Conservation (phyloP, 2,888 invertebrate species). For the Leptothorax acervorum region DNA sequence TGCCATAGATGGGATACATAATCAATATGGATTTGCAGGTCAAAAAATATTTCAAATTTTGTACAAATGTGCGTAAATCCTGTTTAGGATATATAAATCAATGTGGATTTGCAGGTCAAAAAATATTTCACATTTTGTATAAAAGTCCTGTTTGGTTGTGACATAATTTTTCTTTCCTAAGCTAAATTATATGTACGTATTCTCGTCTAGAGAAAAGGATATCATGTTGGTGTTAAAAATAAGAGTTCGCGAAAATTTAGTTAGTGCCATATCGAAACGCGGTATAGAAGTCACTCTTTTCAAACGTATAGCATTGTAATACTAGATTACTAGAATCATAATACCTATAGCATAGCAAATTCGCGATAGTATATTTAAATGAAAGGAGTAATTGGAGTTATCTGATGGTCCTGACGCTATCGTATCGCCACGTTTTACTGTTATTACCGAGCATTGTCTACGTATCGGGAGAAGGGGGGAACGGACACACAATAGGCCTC, state of each 20-base stretch:
- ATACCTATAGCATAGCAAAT: neutral
- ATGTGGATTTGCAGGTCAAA: neutral
- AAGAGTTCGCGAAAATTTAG: neutral
- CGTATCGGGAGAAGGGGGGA: neutral
- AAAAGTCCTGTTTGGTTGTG: neutral
- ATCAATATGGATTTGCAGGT: neutral
- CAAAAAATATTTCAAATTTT: neutral
- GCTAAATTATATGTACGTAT: neutral
- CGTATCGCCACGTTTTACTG: conserved; percentile 51
- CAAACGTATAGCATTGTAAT: neutral
- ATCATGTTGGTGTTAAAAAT: neutral
- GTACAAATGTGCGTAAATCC: neutral
- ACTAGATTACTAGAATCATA: neutral
- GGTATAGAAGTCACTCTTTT: neutral
- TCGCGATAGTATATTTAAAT: conserved; percentile 31
- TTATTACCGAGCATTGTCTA: conserved; percentile 50
- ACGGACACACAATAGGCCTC: conserved; percentile 25
- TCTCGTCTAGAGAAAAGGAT: neutral
- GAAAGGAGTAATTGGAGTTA: conserved; percentile 31
- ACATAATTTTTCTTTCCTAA: neutral
- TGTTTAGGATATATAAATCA: neutral
- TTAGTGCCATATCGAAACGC: neutral
- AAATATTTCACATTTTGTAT: neutral
- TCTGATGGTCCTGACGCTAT: conserved; percentile 40
- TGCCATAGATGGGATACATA: too few species aligned